Percentiles rank a stretch among this genome's conserved stretches.
phyloP scores from a whole-genome alignment of 2,888 invertebrate genomes.

The Drosophila pegasa region DNA sequence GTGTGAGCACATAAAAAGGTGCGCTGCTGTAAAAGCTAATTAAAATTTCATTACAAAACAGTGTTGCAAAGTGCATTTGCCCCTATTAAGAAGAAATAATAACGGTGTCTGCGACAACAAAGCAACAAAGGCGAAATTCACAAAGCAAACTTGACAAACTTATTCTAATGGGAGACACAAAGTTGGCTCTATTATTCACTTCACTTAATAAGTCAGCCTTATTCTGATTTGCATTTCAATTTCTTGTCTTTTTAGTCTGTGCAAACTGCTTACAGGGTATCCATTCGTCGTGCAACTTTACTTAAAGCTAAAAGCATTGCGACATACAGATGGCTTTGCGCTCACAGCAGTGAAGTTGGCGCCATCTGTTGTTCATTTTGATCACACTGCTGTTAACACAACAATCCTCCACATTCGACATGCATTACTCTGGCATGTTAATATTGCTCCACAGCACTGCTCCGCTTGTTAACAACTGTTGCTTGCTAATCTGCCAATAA shows the following conservation, averaged over 20 bases:
- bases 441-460: slow-evolving; percentile 13
- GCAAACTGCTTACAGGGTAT: slow-evolving; percentile 7
- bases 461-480: not conserved
- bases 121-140: slow-evolving; percentile 10
- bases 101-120: slow-evolving; percentile 20
- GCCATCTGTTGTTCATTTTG: slow-evolving; percentile 16
- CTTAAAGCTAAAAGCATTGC: rapidly evolving
- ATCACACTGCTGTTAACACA: not conserved
- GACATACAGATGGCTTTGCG: slow-evolving; percentile 6
- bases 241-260: too few species aligned
- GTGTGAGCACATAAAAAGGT: slow-evolving; percentile 6
- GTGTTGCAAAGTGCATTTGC: slow-evolving; percentile 40
- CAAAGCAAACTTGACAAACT: slow-evolving; percentile 6
- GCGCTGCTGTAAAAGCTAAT: slow-evolving; percentile 55
- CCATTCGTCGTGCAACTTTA: rapidly evolving
- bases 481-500: too few species aligned
- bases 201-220: not conserved
- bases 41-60: slow-evolving; percentile 61
- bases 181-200: not conserved
- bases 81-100: slow-evolving; percentile 15
- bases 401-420: not conserved
- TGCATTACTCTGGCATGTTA: not conserved
- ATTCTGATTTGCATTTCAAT: not conserved
- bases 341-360: not conserved
- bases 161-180: not conserved